A percentile compares a stretch with the other conserved stretches of the same genome.
Evolutionary conservation across 2,888 invertebrate genomes (phyloP).

Genomic region (Epirrhoe tristata): DNA sequence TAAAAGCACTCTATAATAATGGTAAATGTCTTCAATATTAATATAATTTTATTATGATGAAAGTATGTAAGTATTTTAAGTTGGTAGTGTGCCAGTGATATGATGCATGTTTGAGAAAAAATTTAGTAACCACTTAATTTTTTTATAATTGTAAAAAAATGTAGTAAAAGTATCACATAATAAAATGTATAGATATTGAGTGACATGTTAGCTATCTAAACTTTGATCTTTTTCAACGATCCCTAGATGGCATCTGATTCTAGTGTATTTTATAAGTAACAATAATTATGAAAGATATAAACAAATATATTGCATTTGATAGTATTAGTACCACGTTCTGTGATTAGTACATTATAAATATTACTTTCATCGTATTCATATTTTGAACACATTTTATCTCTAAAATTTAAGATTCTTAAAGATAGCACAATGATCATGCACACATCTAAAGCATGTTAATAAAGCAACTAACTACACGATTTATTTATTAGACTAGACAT

Average conservation of each 20-base stretch:
- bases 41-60: neutral
- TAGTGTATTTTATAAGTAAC: no score
- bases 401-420: neutral
- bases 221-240: no score
- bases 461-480: constrained; percentile 2
- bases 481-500: neutral
- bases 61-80: neutral
- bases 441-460: neutral
- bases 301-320: no score
- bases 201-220: no score
- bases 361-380: no score
- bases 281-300: no score
- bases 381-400: neutral
- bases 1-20: neutral
- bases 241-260: no score
- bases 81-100: neutral
- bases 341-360: no score
- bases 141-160: neutral
- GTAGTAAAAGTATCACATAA: no score
- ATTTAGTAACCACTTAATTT: neutral
- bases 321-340: no score
- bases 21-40: neutral
- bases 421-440: neutral
- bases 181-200: no score
- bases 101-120: neutral